Conservation (phyloP, 2,888 invertebrate genomes). For the Gymnocheta viridis region DNA sequence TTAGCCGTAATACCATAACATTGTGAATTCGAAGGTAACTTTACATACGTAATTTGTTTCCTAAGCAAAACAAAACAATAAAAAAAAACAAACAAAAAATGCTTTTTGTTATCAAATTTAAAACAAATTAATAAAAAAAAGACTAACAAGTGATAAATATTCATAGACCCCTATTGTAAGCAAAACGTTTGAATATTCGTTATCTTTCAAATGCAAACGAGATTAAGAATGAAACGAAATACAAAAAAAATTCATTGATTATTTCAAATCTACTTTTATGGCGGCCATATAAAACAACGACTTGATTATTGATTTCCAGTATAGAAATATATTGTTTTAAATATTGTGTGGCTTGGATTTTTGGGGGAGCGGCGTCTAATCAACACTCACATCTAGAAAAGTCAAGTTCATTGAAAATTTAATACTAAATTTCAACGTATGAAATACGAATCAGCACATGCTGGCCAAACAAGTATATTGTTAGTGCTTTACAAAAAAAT, state of each 20-base stretch:
- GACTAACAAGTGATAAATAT: constrained; percentile 21
- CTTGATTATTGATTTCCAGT: background rate
- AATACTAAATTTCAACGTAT: background rate
- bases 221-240: constrained; percentile 12
- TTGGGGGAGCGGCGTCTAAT: constrained; percentile 1
- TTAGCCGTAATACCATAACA: background rate
- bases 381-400: constrained; percentile 5
- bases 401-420: constrained; percentile 66
- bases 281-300: constrained; percentile 24
- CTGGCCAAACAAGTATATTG: constrained; percentile 39
- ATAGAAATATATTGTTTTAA: background rate
- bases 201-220: constrained; percentile 46
- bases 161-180: background rate
- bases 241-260: constrained; percentile 23
- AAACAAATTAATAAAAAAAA: constrained; percentile 6
- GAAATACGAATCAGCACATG: constrained; percentile 42
- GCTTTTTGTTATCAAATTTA: constrained; percentile 8
- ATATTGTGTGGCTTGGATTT: background rate
- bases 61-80: background rate
- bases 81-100: constrained; percentile 1
- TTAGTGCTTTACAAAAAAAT: constrained; percentile 2
- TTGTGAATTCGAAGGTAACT: too few relatives aligned
- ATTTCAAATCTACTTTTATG: background rate
- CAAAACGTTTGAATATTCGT: background rate
- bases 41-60: background rate